Evolutionary conservation across 2,888 invertebrate species (phyloP).

Genomic region (Pyralis farinalis): DNA sequence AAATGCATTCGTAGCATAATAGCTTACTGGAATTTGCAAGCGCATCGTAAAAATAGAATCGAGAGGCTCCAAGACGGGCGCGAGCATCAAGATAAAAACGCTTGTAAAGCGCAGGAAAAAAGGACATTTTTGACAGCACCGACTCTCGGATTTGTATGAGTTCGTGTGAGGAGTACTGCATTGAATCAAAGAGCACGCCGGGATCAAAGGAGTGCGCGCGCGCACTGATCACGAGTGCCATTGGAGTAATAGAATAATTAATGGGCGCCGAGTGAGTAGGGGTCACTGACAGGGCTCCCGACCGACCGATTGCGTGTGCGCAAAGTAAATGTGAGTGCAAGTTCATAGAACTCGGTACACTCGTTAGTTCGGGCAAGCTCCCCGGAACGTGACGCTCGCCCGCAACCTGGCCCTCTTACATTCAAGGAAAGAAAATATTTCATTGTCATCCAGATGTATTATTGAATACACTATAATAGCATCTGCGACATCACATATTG

Average conservation of each 20-base stretch:
- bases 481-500: neutral
- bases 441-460: neutral
- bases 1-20: slow-evolving; percentile 24
- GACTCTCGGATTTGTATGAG: slow-evolving; percentile 25
- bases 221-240: slow-evolving; percentile 55
- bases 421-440: neutral
- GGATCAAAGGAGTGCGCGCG: slow-evolving; percentile 60
- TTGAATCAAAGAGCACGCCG: slow-evolving; percentile 40
- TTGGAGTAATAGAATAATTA: slow-evolving; percentile 74
- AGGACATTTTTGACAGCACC: slow-evolving; percentile 21
- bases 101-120: slow-evolving; percentile 23
- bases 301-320: slow-evolving; percentile 14
- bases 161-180: slow-evolving; percentile 35
- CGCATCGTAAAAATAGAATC: slow-evolving; percentile 30
- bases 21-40: slow-evolving; percentile 35
- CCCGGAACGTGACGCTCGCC: slow-evolving; percentile 5
- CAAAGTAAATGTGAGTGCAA: slow-evolving; percentile 24
- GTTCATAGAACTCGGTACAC: slow-evolving; percentile 26
- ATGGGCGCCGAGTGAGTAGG: slow-evolving; percentile 51
- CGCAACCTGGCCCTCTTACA: neutral
- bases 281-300: slow-evolving; percentile 59
- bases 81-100: slow-evolving; percentile 22
- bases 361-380: slow-evolving; percentile 13
- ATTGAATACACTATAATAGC: neutral
- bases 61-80: slow-evolving; percentile 17